Evolutionary conservation across 30 jellyfish, hydroid and myxozoan species (phyloP).

Genomic region (Hydractinia symbiolongicarpus): DNA sequence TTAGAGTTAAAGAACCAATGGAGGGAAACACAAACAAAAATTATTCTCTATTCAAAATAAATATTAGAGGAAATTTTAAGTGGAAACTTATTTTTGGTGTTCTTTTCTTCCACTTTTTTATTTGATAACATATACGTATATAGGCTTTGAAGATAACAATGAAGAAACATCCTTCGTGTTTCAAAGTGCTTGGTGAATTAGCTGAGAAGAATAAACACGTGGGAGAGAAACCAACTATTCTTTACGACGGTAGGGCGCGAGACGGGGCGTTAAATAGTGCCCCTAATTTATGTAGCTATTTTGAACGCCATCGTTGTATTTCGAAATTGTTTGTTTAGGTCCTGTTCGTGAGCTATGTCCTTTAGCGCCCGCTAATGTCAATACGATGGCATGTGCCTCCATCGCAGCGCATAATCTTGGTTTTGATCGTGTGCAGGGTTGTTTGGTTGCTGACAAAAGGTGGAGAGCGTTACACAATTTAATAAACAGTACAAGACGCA

Average conservation of each 20-base stretch:
- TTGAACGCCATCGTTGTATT: not conserved
- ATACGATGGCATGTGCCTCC: constrained; percentile 96
- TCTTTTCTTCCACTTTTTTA: too few species aligned
- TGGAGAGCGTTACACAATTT: not conserved
- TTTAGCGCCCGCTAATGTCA: constrained; percentile 87
- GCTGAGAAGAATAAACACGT: constrained; percentile 51
- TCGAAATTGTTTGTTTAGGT: constrained; percentile 32
- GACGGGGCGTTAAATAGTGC: not conserved
- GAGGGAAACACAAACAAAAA: too few species aligned
- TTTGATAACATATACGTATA: not conserved
- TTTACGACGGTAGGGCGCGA: constrained; percentile 61
- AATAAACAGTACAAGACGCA: not conserved
- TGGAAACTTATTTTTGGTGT: too few species aligned
- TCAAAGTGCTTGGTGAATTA: constrained; percentile 70
- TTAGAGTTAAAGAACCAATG: too few species aligned
- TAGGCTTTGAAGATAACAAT: constrained; percentile 83
- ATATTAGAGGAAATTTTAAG: too few species aligned
- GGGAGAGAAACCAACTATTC: constrained; percentile 37
- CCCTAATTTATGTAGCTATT: not conserved
- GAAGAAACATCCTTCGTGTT: constrained; percentile 81
- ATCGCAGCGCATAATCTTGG: constrained; percentile 89
- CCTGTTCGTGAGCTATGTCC: constrained; percentile 92
- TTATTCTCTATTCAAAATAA: too few species aligned
- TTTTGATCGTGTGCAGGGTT: constrained; percentile 81
- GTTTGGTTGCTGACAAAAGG: constrained; percentile 85